Percentiles rank a stretch among this genome's conserved stretches.
Evolutionary conservation across 2,797 vertebrate genomes (phyloP).

Genomic region (Clamator glandarius): DNA sequence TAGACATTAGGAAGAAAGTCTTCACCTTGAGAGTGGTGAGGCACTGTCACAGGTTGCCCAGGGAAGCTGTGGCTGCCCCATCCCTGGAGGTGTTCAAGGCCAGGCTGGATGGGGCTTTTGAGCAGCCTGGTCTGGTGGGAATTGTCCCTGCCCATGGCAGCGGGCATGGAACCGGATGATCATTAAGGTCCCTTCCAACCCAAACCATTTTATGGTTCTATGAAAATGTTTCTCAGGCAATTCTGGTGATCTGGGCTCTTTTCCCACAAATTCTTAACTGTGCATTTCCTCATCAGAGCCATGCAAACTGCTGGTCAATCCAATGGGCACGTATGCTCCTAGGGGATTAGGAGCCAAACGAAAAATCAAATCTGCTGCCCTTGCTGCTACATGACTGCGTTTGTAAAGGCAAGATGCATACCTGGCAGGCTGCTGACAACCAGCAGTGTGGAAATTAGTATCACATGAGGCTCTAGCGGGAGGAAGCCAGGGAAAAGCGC

Average conservation of each 20-base stretch:
- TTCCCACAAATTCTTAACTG: background rate
- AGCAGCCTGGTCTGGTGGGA: no score
- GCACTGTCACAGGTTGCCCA: no score
- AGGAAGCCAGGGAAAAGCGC: conserved; percentile 29
- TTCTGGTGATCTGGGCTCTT: background rate
- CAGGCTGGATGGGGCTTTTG: no score
- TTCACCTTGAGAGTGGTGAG: no score
- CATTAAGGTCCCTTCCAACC: no score
- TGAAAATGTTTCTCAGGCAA: background rate
- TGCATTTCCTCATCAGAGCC: background rate
- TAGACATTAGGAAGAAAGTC: no score
- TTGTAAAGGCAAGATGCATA: conserved; percentile 59
- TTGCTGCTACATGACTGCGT: conserved; percentile 46
- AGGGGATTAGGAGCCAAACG: background rate
- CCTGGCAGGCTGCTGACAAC: conserved; percentile 61
- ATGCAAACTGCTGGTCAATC: background rate
- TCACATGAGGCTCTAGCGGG: conserved; percentile 43
- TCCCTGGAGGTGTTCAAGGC: no score
- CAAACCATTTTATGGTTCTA: no score
- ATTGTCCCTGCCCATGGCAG: no score
- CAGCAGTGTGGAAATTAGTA: conserved; percentile 44
- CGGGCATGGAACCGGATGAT: no score
- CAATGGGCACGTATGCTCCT: background rate
- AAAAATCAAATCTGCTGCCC: conserved; percentile 38
- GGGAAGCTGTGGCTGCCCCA: no score